phyloP scores from a whole-genome alignment of 2,888 invertebrate genomes.

The Agrotis clavis region DNA sequence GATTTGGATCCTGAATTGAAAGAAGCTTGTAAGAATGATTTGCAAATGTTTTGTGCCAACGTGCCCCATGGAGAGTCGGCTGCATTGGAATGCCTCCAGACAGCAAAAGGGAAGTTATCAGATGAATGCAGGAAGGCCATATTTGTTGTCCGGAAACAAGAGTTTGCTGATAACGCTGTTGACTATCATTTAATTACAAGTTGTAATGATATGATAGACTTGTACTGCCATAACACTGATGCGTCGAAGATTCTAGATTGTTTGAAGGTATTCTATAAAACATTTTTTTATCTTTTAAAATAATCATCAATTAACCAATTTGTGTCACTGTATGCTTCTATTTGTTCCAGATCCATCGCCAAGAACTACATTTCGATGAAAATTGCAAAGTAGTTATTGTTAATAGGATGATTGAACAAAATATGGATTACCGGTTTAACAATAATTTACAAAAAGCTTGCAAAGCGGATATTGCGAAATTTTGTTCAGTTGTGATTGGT shows the following conservation, averaged over 20 bases:
- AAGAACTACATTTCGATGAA: conserved; percentile 95
- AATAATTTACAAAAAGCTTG: conserved; percentile 96
- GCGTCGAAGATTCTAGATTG: conserved; percentile 94
- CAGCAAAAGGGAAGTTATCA: conserved; percentile 92
- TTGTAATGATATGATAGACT: conserved; percentile 96
- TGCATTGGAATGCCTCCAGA: conserved; percentile 95
- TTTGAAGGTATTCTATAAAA: conserved; percentile 91
- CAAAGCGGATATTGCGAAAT: conserved; percentile 94
- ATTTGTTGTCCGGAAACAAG: conserved; percentile 96
- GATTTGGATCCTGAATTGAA: conserved; percentile 96
- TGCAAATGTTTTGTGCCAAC: conserved; percentile 93
- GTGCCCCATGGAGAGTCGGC: conserved; percentile 93
- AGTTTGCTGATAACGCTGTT: conserved; percentile 96
- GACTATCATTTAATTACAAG: conserved; percentile 96
- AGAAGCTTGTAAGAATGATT: conserved; percentile 95
- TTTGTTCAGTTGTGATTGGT: conserved; percentile 87
- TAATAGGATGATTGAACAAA: conserved; percentile 97
- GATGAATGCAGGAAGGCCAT: conserved; percentile 94
- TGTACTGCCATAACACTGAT: conserved; percentile 95
- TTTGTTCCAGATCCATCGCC: conserved; percentile 92
- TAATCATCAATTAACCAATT: no score
- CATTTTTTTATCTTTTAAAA: neutral
- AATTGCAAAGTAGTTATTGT: conserved; percentile 96
- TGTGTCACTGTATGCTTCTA: neutral
- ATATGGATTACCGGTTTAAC: conserved; percentile 97